Evolutionary conservation across 2,113 vertebrate genomes (phyloP).

Genomic region (Ondatra zibethicus): DNA sequence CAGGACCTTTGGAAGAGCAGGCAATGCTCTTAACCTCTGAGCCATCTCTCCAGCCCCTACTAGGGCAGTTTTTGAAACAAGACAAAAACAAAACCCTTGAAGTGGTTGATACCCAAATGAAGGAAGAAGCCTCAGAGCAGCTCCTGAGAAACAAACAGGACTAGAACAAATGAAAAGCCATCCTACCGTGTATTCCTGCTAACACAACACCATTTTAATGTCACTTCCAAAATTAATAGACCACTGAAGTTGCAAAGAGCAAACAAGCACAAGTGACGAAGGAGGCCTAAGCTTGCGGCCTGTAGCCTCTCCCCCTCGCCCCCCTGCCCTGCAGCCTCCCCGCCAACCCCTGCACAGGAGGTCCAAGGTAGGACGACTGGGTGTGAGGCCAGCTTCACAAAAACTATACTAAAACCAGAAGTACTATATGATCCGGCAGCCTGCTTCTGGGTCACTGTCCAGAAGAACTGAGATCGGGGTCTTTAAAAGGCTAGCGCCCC

Average conservation of each 20-base stretch:
- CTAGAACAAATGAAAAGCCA: not conserved
- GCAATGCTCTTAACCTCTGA: too few relatives aligned
- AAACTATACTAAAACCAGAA: not conserved
- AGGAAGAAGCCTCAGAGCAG: not conserved
- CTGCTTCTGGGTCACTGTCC: not conserved
- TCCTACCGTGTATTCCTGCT: too few relatives aligned
- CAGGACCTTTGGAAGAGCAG: too few relatives aligned
- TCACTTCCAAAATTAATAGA: not conserved
- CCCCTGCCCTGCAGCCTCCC: too few relatives aligned
- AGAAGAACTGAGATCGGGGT: not conserved
- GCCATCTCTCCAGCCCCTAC: too few relatives aligned
- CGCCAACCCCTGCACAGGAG: not conserved
- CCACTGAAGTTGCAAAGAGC: not conserved
- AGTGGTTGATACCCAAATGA: not conserved
- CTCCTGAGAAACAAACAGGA: not conserved
- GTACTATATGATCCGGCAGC: not conserved
- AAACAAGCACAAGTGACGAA: not conserved
- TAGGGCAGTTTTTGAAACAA: not conserved
- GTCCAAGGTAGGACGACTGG: not conserved
- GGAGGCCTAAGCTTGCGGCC: not conserved
- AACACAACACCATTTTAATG: too few relatives aligned
- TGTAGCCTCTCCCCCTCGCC: too few relatives aligned
- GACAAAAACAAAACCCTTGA: not conserved
- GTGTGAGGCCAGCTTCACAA: not conserved
- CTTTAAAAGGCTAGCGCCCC: not conserved